Conservation (phyloP, 2,888 invertebrate species). For the Leptinotarsa rubiginosa region DNA sequence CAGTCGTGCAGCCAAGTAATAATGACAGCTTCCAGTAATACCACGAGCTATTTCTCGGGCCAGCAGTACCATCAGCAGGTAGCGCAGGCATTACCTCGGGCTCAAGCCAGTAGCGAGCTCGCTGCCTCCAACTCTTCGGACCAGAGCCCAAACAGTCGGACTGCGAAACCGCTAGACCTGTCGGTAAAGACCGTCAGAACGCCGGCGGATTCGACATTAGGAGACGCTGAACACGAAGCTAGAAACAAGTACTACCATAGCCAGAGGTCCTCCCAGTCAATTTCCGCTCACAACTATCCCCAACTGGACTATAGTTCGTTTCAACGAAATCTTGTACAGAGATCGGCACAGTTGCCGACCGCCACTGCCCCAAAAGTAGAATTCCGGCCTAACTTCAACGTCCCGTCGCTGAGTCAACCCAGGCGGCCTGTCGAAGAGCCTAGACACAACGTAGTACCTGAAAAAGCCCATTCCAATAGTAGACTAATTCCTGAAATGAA, state of each 20-base stretch:
- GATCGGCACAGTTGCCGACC: constrained; percentile 57
- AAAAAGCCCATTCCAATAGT: constrained; percentile 43
- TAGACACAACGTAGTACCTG: constrained; percentile 33
- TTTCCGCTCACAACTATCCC: constrained; percentile 57
- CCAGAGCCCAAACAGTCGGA: constrained; percentile 40
- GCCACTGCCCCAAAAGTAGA: constrained; percentile 79
- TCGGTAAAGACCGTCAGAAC: constrained; percentile 91
- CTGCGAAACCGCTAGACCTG: constrained; percentile 81
- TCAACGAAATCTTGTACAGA: constrained; percentile 55
- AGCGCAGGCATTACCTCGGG: constrained; percentile 49
- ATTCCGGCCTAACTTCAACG: constrained; percentile 80
- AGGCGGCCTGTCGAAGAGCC: constrained; percentile 33
- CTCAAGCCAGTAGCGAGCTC: constrained; percentile 31
- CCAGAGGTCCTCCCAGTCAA: constrained; percentile 59
- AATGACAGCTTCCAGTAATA: constrained; percentile 61
- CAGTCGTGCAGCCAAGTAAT: constrained; percentile 51
- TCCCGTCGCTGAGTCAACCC: constrained; percentile 57
- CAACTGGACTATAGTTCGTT: constrained; percentile 57
- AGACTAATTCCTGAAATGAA: constrained; percentile 63
- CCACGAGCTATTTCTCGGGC: constrained; percentile 55
- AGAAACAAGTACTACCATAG: constrained; percentile 50
- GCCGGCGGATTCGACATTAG: constrained; percentile 87
- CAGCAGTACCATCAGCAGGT: constrained; percentile 63
- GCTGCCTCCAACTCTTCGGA: constrained; percentile 29
- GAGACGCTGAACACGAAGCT: constrained; percentile 71